Evolutionary conservation across 2,113 vertebrate genomes (phyloP), one percentile per base, ranked within the genome.

Genomic region (Hymenochirus boettgeri): DNA sequence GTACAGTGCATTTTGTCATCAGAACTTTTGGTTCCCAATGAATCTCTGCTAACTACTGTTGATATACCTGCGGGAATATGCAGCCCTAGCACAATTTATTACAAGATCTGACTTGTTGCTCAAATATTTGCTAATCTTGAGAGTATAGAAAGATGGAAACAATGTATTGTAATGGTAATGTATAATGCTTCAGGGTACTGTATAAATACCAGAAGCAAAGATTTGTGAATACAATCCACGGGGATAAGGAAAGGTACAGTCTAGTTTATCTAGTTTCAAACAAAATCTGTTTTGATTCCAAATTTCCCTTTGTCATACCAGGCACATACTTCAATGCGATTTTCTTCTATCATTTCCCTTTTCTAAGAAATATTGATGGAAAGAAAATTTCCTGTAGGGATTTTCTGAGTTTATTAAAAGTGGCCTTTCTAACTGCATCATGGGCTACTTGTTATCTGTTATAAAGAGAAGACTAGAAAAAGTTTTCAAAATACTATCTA

Each of bases 181-280:
- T 29, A 15, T 54, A 29, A 29, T 54, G 52, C 52, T 54, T 54
- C 25, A 54, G 52, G 52, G 52, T 54, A 18, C 52, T 31, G 24
- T 27, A 18, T 54, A 54, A 54, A 31, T n/a, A 54, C 52, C 52
- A 29, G 25, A 19, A 27, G 26, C 52, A 29, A 31, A 31, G 52
- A 27, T 15, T 29, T 29, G 26, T 17, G n/a, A n/a, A 54, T 54
- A 54, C 29, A 54, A 11, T 7, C 25, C 17, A 3, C 15, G n/a
- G 52, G 25, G 22, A 29, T n/a, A 54, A n/a, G 4, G 13, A 29
- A 29, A 29, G 52, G 52, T 27, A 31, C 13, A 29, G 13, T 29
- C 11, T 18, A 27, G 11, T 29, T 18, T 29, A 19, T 13, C 24
- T 54, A 4, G 25, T 29, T n/a, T 18, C 25, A 54, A 54, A 54